These are phyloP conservation scores for Podocnemis expansa DNA, from an alignment of 2,113 vertebrate species.

Conservation along the genomic window DNA sequence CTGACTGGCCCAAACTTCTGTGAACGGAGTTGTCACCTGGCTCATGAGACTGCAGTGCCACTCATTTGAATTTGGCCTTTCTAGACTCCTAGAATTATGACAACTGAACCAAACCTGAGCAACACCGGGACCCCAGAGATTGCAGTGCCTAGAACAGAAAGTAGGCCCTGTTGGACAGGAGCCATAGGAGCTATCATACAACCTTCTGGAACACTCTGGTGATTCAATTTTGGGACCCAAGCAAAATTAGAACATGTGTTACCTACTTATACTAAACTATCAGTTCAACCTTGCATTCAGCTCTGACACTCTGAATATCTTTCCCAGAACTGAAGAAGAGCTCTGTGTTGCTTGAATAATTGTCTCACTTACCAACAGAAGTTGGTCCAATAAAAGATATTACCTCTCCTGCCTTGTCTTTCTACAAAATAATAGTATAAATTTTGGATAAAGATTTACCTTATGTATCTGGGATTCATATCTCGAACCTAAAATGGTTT, in stretches of 20 bases:
- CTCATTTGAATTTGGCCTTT: not conserved
- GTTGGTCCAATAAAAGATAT: not conserved
- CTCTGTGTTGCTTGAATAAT: not conserved
- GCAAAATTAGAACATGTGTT: not conserved
- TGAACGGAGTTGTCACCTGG: not conserved
- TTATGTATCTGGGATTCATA: not conserved
- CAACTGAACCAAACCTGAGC: not conserved
- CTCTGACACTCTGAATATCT: not conserved
- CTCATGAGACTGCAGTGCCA: not conserved
- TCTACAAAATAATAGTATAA: not conserved
- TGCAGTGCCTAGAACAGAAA: not conserved
- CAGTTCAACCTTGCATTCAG: not conserved
- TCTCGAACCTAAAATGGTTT: not conserved
- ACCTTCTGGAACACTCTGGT: not conserved
- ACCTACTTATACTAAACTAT: not conserved
- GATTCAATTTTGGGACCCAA: not conserved
- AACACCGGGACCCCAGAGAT: not conserved
- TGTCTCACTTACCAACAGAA: not conserved
- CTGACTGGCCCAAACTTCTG: not conserved
- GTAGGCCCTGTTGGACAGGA: not conserved
- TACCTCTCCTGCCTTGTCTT: not conserved
- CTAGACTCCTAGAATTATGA: not conserved
- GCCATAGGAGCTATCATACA: not conserved
- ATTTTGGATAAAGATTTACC: not conserved
- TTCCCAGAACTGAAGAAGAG: not conserved